A percentile compares a stretch with the other conserved stretches of the same genome.
Conservation (phyloP, 1,140 invertebrate species). For the Leptopilina clavipes region DNA sequence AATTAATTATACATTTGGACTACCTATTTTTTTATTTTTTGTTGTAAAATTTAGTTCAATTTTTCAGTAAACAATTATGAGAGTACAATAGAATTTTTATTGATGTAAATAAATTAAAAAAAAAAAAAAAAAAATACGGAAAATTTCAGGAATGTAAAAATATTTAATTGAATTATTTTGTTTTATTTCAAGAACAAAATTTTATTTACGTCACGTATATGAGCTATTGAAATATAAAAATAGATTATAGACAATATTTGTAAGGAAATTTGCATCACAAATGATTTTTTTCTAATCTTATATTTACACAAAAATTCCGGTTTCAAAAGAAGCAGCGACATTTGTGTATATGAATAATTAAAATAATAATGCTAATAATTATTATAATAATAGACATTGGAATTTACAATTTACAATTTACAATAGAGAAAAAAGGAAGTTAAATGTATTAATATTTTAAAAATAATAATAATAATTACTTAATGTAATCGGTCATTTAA, state of each 20-base stretch:
- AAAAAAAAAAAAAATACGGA: background rate
- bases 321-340: background rate
- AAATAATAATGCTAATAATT: background rate
- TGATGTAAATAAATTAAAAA: too few species aligned
- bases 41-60: too few species aligned
- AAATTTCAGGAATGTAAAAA: background rate
- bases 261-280: background rate
- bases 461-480: too few species aligned
- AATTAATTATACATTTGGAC: too few species aligned
- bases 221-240: background rate
- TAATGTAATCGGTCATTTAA: too few species aligned
- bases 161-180: background rate
- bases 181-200: background rate
- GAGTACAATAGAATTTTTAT: too few species aligned
- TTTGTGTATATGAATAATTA: background rate
- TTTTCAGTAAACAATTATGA: too few species aligned
- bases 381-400: too few species aligned
- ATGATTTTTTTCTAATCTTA: background rate
- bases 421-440: too few species aligned
- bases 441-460: too few species aligned
- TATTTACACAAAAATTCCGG: background rate
- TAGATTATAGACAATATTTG: background rate
- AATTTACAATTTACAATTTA: too few species aligned
- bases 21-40: too few species aligned
- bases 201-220: background rate